Base-by-base conservation (phyloP, 2,888 invertebrate species). In the Tenthredo scrophulariae region DNA sequence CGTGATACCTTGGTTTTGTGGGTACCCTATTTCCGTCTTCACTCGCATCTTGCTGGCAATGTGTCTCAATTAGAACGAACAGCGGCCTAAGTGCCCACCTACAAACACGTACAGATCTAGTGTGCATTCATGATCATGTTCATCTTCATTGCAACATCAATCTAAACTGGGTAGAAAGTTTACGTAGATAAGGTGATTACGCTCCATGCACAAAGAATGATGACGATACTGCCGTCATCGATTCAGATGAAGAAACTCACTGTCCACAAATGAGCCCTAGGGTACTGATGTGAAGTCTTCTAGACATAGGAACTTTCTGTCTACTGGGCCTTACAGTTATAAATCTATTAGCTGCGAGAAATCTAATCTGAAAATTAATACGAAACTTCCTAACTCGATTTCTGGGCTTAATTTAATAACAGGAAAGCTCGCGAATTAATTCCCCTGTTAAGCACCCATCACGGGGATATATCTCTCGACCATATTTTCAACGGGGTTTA, bases 391-490 rank as follows among this genome's bases (percentile, higher is more conserved):
- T 50, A 77, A 77, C 33, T 54, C 77, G 13, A 77, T 77, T 29
- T n/a, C 7, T 29, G 29, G 46, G 13, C 50, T 29, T 77, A 77
- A 77, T 77, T 77, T 77, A 54, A 46, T 77, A 50, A 77, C 54
- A 54, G 77, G 77, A 77, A 77, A 77, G 77, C 77, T 77, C 26
- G 43, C 72, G 72, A 74, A 43, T 74, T 74, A 74, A 74, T 74
- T 74, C 43, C 40, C 72, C 72, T 40, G 72, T 43, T 74, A 77
- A 77, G 9, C 29, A 2, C 26, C 50, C 50, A 26, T 26, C 22
- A 40, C 50, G 75, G 29, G 29, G 29, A 50, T 50, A 22, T 43
- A 22, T 77, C 18, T 40, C 43, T 18, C 6, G 50, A 77, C 13
- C 75, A 77, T 29, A 74, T 72, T 72, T 72, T 43, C 22, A 72